Conservation (phyloP, 2,113 vertebrate species). For the Hemiscyllium ocellatum region DNA sequence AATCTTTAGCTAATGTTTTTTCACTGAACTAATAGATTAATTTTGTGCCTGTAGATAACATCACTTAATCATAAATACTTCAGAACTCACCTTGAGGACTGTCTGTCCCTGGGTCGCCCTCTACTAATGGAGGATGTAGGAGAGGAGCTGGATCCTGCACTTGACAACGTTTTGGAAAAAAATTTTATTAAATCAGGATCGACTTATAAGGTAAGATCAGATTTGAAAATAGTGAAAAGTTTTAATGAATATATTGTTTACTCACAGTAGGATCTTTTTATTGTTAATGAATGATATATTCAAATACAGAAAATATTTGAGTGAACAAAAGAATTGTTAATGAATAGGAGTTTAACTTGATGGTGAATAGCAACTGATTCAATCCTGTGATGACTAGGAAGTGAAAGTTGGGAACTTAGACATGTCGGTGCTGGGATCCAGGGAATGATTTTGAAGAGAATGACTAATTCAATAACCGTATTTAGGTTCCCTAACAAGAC, state of each 20-base stretch:
- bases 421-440: too few relatives aligned
- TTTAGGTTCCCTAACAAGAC: too few relatives aligned
- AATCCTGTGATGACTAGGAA: too few relatives aligned
- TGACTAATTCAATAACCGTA: too few relatives aligned
- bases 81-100: constrained; percentile 67
- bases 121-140: constrained; percentile 73
- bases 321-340: not conserved
- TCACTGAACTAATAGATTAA: not conserved
- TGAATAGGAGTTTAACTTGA: not conserved
- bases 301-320: not conserved
- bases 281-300: not conserved
- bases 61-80: constrained; percentile 72
- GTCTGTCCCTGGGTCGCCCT: constrained; percentile 66
- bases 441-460: too few relatives aligned
- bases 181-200: constrained; percentile 77
- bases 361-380: too few relatives aligned
- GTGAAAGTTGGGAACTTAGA: too few relatives aligned
- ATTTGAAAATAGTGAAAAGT: not conserved
- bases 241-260: not conserved
- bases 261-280: not conserved
- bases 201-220: constrained; percentile 59
- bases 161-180: constrained; percentile 77
- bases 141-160: constrained; percentile 70
- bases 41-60: constrained; percentile 57
- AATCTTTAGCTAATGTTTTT: not conserved